These are phyloP conservation scores for Amphiprion ocellaris DNA, from an alignment of 2,113 vertebrate species.

Conservation along the genomic window DNA sequence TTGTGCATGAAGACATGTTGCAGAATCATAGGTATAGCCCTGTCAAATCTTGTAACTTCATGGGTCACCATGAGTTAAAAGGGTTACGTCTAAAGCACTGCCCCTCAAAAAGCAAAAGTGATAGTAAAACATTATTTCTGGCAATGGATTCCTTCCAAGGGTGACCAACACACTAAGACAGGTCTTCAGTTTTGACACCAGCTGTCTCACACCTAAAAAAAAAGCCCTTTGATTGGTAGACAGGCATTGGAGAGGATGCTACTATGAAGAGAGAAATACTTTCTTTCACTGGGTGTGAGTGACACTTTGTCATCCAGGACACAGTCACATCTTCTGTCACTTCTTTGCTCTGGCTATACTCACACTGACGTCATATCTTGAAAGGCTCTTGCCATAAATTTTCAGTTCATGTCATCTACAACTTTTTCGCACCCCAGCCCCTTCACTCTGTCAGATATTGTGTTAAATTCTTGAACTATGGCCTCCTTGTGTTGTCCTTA, in stretches of 20 bases:
- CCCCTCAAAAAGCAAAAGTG: slow-evolving; percentile 15
- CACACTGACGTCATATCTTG: slow-evolving; percentile 30
- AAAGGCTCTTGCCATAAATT: slow-evolving; percentile 8
- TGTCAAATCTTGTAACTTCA: too few species aligned
- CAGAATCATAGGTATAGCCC: too few species aligned
- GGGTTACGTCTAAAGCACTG: neutral
- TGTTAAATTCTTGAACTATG: slow-evolving; percentile 1
- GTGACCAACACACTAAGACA: slow-evolving; percentile 11
- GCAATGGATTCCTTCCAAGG: neutral
- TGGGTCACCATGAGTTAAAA: neutral
- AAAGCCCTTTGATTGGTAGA: slow-evolving; percentile 55
- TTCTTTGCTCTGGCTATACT: slow-evolving; percentile 41
- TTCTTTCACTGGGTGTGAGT: slow-evolving; percentile 37
- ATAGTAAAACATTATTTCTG: slow-evolving; percentile 7
- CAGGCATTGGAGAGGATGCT: slow-evolving; percentile 26
- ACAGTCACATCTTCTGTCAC: slow-evolving; percentile 45
- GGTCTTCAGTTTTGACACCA: slow-evolving; percentile 51
- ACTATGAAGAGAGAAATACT: slow-evolving; percentile 25
- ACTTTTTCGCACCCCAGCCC: neutral
- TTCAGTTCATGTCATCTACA: slow-evolving; percentile 14
- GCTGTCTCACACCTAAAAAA: slow-evolving; percentile 49
- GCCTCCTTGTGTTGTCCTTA: neutral
- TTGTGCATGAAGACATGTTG: too few species aligned
- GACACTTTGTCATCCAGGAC: slow-evolving; percentile 61
- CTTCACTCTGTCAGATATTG: neutral